Evolutionary conservation across 2,888 invertebrate genomes (phyloP), one percentile per base, ranked within the genome.

Genomic region (Drosophila putrida): DNA sequence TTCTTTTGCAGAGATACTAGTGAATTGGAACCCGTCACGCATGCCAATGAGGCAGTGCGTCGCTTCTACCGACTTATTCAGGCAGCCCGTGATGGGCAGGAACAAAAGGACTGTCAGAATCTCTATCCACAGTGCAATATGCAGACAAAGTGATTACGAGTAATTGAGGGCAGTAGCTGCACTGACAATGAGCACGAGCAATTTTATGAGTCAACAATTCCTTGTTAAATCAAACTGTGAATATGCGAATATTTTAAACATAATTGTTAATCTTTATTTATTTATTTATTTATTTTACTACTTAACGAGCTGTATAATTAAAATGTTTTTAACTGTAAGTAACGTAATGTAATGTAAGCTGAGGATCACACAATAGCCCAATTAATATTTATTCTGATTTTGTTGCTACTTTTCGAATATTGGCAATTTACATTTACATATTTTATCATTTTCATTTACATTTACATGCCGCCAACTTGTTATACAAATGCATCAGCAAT

Each of bases 11-110:
- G 97, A 87, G 96, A 97, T 85, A 95, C 96, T 0, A 94, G 93
- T 71, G 97, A 97, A 88, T 93, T 97, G 28, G 94, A 96, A 44
- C 95, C 95, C 71, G 95, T 95, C 11, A 94, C 94, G 2, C 90
- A 93, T 60, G 74, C 85, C 71, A 96, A 96, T 91, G 93, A 94
- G 75, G 95, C 95, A 65, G 96, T 96, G 20, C 92, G 95, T 28
- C 93, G 95, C 64, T 97, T 97, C 92, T 96, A 96, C 92, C 94
- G 94, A 86, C 96, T 96, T 86, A 95, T 97, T 4, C 95, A 95
- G 90, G 96, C 97, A 0, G 97, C 97, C 0, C 94, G 97, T 80
- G 95, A 96, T 83, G 97, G 97, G 0, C 97, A 97, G 90, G 96
- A 97, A 78, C 95, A 95, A 81, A 95, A 95, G 75, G 96, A 97